phyloP scores from a whole-genome alignment of 2,113 vertebrate species.

The Collichthys lucidus region DNA sequence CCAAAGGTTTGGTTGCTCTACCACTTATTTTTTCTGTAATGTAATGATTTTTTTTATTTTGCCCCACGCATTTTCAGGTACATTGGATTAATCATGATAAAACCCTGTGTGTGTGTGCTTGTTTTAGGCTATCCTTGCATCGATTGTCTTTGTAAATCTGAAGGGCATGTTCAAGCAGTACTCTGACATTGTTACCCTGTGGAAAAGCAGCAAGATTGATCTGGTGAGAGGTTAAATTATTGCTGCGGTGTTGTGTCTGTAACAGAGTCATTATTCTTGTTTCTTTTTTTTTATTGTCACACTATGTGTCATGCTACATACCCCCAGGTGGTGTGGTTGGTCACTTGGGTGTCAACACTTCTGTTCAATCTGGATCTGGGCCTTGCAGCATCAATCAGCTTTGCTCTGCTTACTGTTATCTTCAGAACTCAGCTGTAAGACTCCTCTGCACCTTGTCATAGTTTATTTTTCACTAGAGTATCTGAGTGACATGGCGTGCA shows the following conservation, averaged over 20 bases:
- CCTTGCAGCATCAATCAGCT: constrained; percentile 87
- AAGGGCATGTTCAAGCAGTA: constrained; percentile 95
- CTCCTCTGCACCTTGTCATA: background rate
- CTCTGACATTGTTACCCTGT: constrained; percentile 85
- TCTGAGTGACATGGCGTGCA: background rate
- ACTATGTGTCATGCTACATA: background rate
- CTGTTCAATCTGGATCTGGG: constrained; percentile 93
- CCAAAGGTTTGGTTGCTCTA: constrained; percentile 88
- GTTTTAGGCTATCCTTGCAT: constrained; percentile 90
- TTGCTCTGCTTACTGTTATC: constrained; percentile 91
- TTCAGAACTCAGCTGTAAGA: constrained; percentile 93
- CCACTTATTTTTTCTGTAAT: constrained; percentile 1
- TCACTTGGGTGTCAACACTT: constrained; percentile 91
- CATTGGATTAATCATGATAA: background rate
- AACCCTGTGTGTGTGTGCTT: background rate
- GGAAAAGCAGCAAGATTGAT: constrained; percentile 89
- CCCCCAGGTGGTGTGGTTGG: constrained; percentile 89
- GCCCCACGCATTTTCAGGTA: background rate
- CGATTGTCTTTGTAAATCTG: constrained; percentile 91
- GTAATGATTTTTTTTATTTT: background rate
- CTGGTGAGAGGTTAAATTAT: constrained; percentile 84
- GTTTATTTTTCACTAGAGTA: background rate
- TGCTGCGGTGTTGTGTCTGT: background rate
- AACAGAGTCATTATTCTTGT: background rate
- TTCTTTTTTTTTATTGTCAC: background rate